phyloP scores from a whole-genome alignment of 2,113 vertebrate species.

The Gambusia affinis region DNA sequence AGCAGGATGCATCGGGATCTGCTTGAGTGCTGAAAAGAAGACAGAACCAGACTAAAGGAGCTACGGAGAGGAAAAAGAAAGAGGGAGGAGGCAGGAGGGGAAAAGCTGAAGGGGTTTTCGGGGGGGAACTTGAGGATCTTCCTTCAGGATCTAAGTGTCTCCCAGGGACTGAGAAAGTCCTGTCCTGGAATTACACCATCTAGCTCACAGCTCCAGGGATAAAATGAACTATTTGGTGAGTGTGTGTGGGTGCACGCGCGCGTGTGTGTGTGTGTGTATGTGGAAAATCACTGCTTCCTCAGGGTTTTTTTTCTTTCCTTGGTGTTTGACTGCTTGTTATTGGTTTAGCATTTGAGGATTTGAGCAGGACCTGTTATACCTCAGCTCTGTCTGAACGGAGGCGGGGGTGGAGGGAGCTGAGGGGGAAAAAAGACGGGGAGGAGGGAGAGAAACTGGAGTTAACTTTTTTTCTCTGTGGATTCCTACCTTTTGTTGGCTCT shows the following conservation, averaged over 20 bases:
- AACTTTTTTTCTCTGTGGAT: slow-evolving; percentile 58
- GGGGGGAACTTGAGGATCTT: slow-evolving; percentile 22
- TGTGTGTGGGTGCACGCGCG: slow-evolving; percentile 4
- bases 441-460: slow-evolving; percentile 39
- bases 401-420: slow-evolving; percentile 14
- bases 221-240: slow-evolving; percentile 77
- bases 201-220: slow-evolving; percentile 44
- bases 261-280: too few relatives aligned
- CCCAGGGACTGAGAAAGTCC: slow-evolving; percentile 55
- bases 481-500: slow-evolving; percentile 68
- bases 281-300: slow-evolving; percentile 15
- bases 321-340: neutral
- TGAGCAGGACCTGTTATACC: slow-evolving; percentile 52
- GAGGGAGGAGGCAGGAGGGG: slow-evolving; percentile 26
- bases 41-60: slow-evolving; percentile 2
- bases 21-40: slow-evolving; percentile 51
- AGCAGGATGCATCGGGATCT: slow-evolving; percentile 61
- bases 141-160: slow-evolving; percentile 10
- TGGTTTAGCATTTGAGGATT: slow-evolving; percentile 40
- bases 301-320: too few relatives aligned
- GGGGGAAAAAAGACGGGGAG: slow-evolving; percentile 49
- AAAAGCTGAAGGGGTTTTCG: slow-evolving; percentile 5
- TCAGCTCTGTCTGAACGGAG: slow-evolving; percentile 46
- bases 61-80: slow-evolving; percentile 14
- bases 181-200: slow-evolving; percentile 29